These are phyloP conservation scores for Turdus rufiventris DNA, from an alignment of 2,113 vertebrate species.

Conservation along the genomic window DNA sequence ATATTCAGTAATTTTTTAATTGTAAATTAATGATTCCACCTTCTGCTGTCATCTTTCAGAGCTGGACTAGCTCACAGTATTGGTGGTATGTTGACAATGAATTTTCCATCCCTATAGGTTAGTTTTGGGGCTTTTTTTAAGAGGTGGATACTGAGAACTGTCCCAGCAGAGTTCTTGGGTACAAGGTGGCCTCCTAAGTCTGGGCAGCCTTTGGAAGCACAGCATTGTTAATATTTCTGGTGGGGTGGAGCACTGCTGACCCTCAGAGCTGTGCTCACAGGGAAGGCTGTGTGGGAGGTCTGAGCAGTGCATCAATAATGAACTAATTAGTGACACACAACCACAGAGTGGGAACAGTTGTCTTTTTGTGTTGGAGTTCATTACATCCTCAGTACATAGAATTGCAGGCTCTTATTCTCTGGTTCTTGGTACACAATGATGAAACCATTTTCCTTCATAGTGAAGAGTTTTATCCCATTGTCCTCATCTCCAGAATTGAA, in stretches of 20 bases:
- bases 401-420: background rate
- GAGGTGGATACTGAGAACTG: background rate
- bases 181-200: background rate
- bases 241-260: background rate
- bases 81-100: background rate
- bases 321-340: background rate
- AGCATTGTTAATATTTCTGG: background rate
- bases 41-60: background rate
- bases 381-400: background rate
- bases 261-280: background rate
- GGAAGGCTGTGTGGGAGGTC: background rate
- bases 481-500: background rate
- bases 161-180: background rate
- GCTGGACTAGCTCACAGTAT: background rate
- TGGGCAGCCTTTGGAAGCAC: background rate
- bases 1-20: background rate
- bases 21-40: background rate
- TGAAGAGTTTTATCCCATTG: background rate
- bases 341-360: background rate
- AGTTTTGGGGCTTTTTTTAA: background rate
- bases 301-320: background rate
- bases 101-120: background rate
- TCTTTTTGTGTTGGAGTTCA: background rate
- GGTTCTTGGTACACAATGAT: background rate
- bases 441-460: background rate